phyloP scores from a whole-genome alignment of 2,888 invertebrate species.

The Caenorhabditis imperialis region DNA sequence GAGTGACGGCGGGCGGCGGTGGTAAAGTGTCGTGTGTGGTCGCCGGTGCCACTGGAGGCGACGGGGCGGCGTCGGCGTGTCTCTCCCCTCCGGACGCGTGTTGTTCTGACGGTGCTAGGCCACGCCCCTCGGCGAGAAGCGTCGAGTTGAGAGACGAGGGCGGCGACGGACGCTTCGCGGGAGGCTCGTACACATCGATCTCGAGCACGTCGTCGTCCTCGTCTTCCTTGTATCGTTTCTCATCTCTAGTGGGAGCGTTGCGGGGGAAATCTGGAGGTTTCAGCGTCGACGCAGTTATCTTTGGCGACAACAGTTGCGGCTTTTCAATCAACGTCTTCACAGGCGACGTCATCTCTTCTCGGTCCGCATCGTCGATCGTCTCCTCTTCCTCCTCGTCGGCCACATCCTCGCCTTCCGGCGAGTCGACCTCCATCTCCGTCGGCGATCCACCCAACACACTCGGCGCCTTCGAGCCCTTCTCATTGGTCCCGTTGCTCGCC shows the following conservation, averaged over 20 bases:
- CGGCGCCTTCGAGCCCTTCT: constrained; percentile 35
- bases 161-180: neutral
- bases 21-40: too few relatives aligned
- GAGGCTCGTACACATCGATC: neutral
- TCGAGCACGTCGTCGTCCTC: neutral
- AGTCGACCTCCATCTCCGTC: constrained; percentile 25
- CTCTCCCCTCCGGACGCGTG: neutral
- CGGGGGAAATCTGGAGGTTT: neutral
- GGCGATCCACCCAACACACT: constrained; percentile 23
- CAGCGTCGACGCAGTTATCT: neutral
- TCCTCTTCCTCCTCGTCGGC: constrained; percentile 11
- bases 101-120: neutral
- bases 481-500: constrained; percentile 5
- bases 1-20: neutral
- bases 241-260: neutral
- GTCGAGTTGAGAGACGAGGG: neutral
- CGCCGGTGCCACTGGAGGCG: too few relatives aligned
- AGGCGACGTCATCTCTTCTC: constrained; percentile 4
- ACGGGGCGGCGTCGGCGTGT: too few relatives aligned
- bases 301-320: constrained; percentile 7
- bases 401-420: constrained; percentile 26
- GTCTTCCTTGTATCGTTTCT: constrained; percentile 8
- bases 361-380: neutral
- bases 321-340: constrained; percentile 15
- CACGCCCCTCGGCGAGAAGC: neutral